These are phyloP conservation scores for Neosilurus hyrtlii DNA, from an alignment of 2,797 vertebrate genomes.

Conservation along the genomic window DNA sequence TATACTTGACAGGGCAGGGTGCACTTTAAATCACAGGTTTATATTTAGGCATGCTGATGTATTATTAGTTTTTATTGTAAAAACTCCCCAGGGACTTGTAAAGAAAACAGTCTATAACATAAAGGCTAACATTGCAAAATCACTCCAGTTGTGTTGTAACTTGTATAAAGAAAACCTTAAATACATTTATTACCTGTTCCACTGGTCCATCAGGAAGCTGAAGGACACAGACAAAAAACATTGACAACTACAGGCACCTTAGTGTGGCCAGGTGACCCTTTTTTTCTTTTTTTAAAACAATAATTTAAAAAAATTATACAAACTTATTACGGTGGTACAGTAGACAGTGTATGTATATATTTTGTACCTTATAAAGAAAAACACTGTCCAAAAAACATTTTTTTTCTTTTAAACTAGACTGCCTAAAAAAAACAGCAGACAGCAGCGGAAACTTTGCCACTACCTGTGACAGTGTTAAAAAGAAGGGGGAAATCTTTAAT, in stretches of 20 bases:
- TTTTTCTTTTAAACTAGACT: not conserved
- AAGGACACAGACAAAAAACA: no score
- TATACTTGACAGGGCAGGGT: not conserved
- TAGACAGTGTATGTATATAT: no score
- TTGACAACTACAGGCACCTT: no score
- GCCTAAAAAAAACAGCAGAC: conserved; percentile 38
- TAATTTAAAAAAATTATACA: no score
- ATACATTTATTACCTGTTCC: no score
- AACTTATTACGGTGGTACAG: no score
- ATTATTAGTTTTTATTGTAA: no score
- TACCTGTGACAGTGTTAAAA: conserved; percentile 57
- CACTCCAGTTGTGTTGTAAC: not conserved
- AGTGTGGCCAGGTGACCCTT: no score
- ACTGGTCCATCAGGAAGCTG: no score
- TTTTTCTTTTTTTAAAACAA: no score
- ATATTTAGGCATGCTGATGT: not conserved
- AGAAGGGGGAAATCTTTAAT: conserved; percentile 60
- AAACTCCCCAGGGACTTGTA: no score
- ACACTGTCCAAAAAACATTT: no score
- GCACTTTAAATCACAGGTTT: not conserved
- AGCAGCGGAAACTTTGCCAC: conserved; percentile 35
- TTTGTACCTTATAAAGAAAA: not conserved
- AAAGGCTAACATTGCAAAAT: not conserved
- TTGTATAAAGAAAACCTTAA: not conserved
- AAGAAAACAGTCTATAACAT: not conserved